Conservation (phyloP, 2,888 invertebrate genomes). For the Dicyrtomina minuta region DNA sequence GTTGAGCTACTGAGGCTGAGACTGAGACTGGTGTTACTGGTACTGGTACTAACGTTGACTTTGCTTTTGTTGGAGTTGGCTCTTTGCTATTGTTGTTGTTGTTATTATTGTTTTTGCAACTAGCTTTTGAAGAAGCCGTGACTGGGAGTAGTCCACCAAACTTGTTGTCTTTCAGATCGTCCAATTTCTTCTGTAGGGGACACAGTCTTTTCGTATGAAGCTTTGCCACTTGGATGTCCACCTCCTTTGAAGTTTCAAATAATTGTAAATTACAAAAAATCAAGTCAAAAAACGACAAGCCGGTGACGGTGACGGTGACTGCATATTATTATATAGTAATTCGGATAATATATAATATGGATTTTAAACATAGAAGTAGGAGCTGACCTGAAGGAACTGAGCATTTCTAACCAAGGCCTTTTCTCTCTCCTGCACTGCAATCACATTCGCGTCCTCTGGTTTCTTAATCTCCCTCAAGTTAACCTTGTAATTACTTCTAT, state of each 20-base stretch:
- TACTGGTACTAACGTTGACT: too few relatives aligned
- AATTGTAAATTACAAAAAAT: conserved; percentile 1
- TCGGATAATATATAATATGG: too few relatives aligned
- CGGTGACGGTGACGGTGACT: too few relatives aligned
- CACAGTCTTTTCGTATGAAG: conserved; percentile 44
- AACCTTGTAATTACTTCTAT: conserved; percentile 4
- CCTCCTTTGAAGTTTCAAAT: too few relatives aligned
- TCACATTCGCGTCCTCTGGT: conserved; percentile 36
- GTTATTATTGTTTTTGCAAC: too few relatives aligned
- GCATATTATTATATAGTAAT: background rate
- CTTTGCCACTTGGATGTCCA: conserved; percentile 41
- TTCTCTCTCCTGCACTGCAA: conserved; percentile 28
- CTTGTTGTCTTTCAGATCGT: conserved; percentile 30
- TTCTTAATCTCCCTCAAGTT: conserved; percentile 11
- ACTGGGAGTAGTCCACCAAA: background rate
- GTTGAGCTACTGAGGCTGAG: too few relatives aligned
- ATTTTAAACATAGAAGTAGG: too few relatives aligned
- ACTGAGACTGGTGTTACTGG: too few relatives aligned
- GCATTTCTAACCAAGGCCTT: conserved; percentile 39
- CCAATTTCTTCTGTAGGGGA: conserved; percentile 40
- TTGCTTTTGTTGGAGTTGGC: background rate
- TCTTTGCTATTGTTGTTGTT: too few relatives aligned
- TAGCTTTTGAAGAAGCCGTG: background rate
- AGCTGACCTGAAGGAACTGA: conserved; percentile 38
- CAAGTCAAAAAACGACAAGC: background rate